These are phyloP conservation scores for Ypsolopha scabrella DNA, from an alignment of 2,888 invertebrate genomes.

Conservation along the genomic window DNA sequence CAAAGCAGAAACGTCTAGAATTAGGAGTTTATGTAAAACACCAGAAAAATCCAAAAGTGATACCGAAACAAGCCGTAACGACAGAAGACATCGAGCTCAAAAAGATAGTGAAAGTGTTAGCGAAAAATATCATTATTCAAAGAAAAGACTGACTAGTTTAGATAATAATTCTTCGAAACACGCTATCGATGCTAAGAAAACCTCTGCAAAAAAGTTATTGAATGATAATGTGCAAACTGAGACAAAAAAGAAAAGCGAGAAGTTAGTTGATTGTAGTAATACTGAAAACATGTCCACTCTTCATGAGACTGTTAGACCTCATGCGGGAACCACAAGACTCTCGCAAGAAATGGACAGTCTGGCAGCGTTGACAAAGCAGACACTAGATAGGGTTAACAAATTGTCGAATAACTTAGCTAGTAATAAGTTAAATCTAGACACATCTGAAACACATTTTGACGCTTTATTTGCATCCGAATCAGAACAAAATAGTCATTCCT, in stretches of 20 bases:
- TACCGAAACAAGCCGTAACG: slow-evolving; percentile 49
- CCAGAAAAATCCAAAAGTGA: slow-evolving; percentile 57
- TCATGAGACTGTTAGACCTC: slow-evolving; percentile 56
- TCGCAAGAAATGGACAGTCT: slow-evolving; percentile 74
- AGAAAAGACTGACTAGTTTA: slow-evolving; percentile 71
- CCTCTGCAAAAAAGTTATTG: slow-evolving; percentile 42
- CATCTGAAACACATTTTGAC: slow-evolving; percentile 45
- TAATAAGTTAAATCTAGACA: slow-evolving; percentile 55
- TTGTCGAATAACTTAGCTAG: slow-evolving; percentile 68
- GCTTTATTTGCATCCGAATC: slow-evolving; percentile 43
- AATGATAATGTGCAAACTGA: slow-evolving; percentile 33
- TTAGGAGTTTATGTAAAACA: slow-evolving; percentile 36
- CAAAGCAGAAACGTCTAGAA: slow-evolving; percentile 38
- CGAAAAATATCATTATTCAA: slow-evolving; percentile 67
- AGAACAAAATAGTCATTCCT: slow-evolving; percentile 43
- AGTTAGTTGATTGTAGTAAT: slow-evolving; percentile 32
- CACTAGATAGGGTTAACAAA: slow-evolving; percentile 76
- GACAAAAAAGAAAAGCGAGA: slow-evolving; percentile 27
- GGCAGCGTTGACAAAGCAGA: slow-evolving; percentile 74
- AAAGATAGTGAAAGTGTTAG: slow-evolving; percentile 60
- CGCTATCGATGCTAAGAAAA: slow-evolving; percentile 43
- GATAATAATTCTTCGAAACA: slow-evolving; percentile 57
- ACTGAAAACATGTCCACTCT: slow-evolving; percentile 52
- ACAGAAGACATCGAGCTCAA: slow-evolving; percentile 61
- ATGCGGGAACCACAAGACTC: slow-evolving; percentile 48